These are phyloP conservation scores for Lytechinus pictus DNA, from an alignment of 35 echinoderm and acorn worm species.

Conservation along the genomic window DNA sequence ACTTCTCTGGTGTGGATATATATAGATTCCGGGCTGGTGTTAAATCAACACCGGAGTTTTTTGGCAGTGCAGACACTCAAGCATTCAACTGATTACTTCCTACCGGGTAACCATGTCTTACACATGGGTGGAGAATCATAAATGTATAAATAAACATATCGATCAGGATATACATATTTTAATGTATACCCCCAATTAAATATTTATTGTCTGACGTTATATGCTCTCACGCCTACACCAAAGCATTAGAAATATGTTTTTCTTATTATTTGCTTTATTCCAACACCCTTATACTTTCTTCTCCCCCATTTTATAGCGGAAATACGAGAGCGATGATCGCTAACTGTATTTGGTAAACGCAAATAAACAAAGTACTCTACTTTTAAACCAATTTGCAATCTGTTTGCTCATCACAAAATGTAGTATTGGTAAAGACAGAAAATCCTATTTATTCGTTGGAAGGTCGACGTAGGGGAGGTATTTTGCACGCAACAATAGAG, in stretches of 20 bases:
- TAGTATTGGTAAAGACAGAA: not conserved
- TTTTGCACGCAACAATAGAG: not conserved
- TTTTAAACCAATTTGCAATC: slow-evolving; percentile 39
- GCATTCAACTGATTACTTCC: too few species aligned
- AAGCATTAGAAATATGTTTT: not conserved
- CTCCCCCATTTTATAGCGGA: not conserved
- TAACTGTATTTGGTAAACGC: slow-evolving; percentile 21
- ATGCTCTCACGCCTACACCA: not conserved
- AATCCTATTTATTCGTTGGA: slow-evolving; percentile 14
- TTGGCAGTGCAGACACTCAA: too few species aligned
- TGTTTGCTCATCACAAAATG: not conserved
- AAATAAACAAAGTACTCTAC: slow-evolving; percentile 48
- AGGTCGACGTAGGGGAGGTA: not conserved
- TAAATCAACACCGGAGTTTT: too few species aligned
- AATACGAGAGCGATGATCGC: not conserved
- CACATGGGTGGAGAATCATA: too few species aligned
- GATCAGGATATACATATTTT: too few species aligned
- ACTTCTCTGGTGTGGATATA: too few species aligned
- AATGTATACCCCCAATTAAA: too few species aligned
- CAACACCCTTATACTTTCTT: not conserved
- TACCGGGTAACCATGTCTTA: too few species aligned
- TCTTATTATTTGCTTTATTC: not conserved
- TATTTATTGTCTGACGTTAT: too few species aligned
- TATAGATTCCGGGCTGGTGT: too few species aligned
- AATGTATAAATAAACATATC: too few species aligned